Conservation (phyloP, 2,888 invertebrate species). For the Ochlodes sylvanus region DNA sequence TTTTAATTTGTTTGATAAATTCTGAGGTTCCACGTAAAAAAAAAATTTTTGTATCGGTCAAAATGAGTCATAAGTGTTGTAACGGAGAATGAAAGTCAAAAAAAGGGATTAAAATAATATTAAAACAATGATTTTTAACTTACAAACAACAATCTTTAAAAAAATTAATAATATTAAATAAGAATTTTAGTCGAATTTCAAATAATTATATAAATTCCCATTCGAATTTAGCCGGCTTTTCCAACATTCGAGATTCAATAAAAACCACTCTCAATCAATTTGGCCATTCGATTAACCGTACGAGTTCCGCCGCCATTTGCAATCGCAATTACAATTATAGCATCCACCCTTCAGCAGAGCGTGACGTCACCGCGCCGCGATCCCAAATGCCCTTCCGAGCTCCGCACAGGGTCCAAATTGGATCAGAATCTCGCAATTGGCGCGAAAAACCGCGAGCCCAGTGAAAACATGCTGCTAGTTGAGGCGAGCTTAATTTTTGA, state of each 20-base stretch:
- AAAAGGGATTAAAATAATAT: too few species aligned
- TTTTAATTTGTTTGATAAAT: too few species aligned
- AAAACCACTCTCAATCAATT: slow-evolving; percentile 57
- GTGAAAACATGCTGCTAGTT: slow-evolving; percentile 69
- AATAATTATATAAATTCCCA: background rate
- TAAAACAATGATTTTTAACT: too few species aligned
- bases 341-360: slow-evolving; percentile 50
- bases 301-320: slow-evolving; percentile 76
- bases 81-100: too few species aligned
- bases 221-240: background rate
- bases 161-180: too few species aligned
- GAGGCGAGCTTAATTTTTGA: slow-evolving; percentile 73
- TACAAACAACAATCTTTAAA: too few species aligned
- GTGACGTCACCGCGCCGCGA: slow-evolving; percentile 31
- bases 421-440: slow-evolving; percentile 43
- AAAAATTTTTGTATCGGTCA: too few species aligned
- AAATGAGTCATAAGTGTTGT: too few species aligned
- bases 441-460: slow-evolving; percentile 64
- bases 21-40: too few species aligned
- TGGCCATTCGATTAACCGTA: slow-evolving; percentile 70
- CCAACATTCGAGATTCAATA: slow-evolving; percentile 39
- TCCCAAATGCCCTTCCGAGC: slow-evolving; percentile 41
- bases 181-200: too few species aligned
- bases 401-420: slow-evolving; percentile 54
- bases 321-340: slow-evolving; percentile 72